A percentile compares a stretch with the other conserved stretches of the same genome.
Evolutionary conservation across 2,797 vertebrate genomes (phyloP).

Genomic region (Lophius americanus): DNA sequence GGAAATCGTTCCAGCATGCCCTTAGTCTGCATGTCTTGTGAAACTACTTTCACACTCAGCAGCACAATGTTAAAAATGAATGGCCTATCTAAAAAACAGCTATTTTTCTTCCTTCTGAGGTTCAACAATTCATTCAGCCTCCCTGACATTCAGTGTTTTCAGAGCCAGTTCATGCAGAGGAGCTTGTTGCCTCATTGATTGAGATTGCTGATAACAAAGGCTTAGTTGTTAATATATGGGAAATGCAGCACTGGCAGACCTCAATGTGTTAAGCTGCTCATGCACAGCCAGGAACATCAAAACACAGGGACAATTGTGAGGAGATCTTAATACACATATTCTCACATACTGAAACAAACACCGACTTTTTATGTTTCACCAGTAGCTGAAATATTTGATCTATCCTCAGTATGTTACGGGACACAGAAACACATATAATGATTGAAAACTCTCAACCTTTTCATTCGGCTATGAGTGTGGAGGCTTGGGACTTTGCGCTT

Average conservation of each 20-base stretch:
- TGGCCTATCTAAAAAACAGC: conserved; percentile 49
- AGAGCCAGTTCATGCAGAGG: conserved; percentile 4
- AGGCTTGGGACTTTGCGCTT: conserved; percentile 35
- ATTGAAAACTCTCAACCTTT: conserved; percentile 36
- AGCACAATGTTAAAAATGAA: conserved; percentile 57
- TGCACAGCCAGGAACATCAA: conserved; percentile 42
- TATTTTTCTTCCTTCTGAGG: conserved; percentile 16
- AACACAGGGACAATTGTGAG: conserved; percentile 34
- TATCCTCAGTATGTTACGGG: conserved; percentile 29
- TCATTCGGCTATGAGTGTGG: conserved; percentile 50
- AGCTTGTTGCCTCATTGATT: conserved; percentile 30
- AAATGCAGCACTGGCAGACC: conserved; percentile 66
- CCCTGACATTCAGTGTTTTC: conserved; percentile 20
- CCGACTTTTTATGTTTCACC: conserved; percentile 28
- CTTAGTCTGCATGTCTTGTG: conserved; percentile 20
- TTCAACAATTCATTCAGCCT: conserved; percentile 22
- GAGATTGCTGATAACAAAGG: conserved; percentile 55
- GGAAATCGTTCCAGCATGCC: not conserved
- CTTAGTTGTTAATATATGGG: conserved; percentile 68
- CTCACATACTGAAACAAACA: conserved; percentile 40
- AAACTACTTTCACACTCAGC: conserved; percentile 32
- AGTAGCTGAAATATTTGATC: conserved; percentile 51
- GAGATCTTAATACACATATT: conserved; percentile 24
- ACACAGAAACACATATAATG: conserved; percentile 37
- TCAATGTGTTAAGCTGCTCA: conserved; percentile 61